Base-by-base conservation (phyloP, 2,888 invertebrate species). In the Celastrina argiolus region DNA sequence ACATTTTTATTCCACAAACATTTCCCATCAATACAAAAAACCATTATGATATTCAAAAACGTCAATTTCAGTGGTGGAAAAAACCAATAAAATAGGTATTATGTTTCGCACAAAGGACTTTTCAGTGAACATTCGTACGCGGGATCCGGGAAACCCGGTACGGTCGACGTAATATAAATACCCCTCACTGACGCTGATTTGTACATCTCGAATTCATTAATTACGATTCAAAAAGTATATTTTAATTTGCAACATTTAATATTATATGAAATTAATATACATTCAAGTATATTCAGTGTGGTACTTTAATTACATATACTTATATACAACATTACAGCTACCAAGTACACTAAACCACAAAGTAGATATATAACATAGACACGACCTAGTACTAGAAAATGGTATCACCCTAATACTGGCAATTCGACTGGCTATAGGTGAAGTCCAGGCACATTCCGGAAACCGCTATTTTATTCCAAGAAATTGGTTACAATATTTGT, bases 71-170 rank as follows among this genome's bases (percentile, higher is more conserved):
- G 1, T 26, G 1, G 26, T 51, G 22, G 14, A 51, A 51, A 51
- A 51, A 51, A 51, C 22, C 51, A 51, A 51, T 51, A 51, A 51
- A 51, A n/a, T n/a, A n/a, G n/a, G 22, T 51, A 51, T 51, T 51
- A 51, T 45, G 10, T 45, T 51, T 51, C 22, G 12, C 51, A 51
- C 22, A 51, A 51, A 51, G 51, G 26, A 51, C 22, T 26, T 45
- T 42, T 45, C 45, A 45, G 45, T 1, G 45, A 45, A 45, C 31
- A 28, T 28, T 31, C 31, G 31, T 31, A 31, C n/a, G 31, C 31
- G 3, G 31, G 6, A 6, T 2, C 45, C 45, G 51, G 3, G 51
- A 22, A 22, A 5, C 10, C 5, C 22, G 22, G 12, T 10, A 10
- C 18, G 45, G 18, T 16, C 8, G 8, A 41, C n/a, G 3, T 1